Evolutionary conservation across 2,797 vertebrate species (phyloP).

Genomic region (Hoplostethus atlanticus): DNA sequence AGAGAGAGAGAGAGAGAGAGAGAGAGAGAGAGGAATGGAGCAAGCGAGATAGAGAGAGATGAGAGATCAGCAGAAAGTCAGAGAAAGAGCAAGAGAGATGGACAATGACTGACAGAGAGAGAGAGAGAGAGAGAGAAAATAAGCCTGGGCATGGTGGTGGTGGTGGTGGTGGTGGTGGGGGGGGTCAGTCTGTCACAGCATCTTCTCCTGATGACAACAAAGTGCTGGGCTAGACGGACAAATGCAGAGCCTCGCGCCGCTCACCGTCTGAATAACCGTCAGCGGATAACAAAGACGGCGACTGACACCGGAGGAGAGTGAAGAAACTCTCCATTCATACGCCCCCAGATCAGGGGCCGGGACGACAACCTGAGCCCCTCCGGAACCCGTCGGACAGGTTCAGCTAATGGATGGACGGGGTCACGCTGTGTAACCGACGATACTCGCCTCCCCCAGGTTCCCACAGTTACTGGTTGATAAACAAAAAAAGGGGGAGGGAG

Average conservation of each 20-base stretch:
- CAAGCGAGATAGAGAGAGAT: conserved; percentile 2
- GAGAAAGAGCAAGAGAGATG: not conserved
- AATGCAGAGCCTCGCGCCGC: conserved; percentile 13
- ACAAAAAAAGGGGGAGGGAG: conserved; percentile 29
- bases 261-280: conserved; percentile 30
- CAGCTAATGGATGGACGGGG: conserved; percentile 12
- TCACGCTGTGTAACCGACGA: conserved; percentile 31
- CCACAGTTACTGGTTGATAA: conserved; percentile 36
- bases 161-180: not conserved
- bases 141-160: not conserved
- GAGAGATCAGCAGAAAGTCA: conserved; percentile 21
- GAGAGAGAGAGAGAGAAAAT: not conserved
- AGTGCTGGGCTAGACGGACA: conserved; percentile 42
- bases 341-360: conserved; percentile 6
- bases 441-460: conserved; percentile 29
- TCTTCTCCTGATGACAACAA: conserved; percentile 40
- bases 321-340: conserved; percentile 37
- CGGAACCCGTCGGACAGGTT: conserved; percentile 63
- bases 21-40: conserved; percentile 16
- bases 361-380: conserved; percentile 41
- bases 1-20: conserved; percentile 8
- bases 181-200: conserved; percentile 6
- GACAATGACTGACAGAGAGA: not conserved
- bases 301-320: conserved; percentile 21
- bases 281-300: conserved; percentile 47